Evolutionary conservation across 2,888 invertebrate genomes (phyloP).

Genomic region (Leucania comma): DNA sequence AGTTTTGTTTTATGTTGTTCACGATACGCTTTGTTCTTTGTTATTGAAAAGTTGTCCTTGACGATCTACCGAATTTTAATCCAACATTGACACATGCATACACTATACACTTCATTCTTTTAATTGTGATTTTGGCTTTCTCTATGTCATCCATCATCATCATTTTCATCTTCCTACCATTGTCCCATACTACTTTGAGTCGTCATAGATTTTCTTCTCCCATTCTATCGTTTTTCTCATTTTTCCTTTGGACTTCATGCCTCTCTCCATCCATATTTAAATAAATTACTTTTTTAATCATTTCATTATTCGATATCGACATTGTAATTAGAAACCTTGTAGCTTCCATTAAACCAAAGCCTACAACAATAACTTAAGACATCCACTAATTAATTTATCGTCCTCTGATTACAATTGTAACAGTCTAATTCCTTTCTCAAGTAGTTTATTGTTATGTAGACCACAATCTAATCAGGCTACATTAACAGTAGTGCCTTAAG

Average conservation of each 20-base stretch:
- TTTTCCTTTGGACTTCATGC: neutral
- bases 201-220: neutral
- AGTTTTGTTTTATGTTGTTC: conserved; percentile 30
- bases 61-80: neutral
- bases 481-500: conserved; percentile 47
- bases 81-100: no score
- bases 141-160: neutral
- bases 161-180: neutral
- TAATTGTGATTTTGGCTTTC: neutral
- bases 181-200: neutral
- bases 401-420: conserved; percentile 33
- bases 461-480: conserved; percentile 46
- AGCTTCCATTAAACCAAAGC: neutral
- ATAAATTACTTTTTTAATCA: neutral
- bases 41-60: conserved; percentile 14
- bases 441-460: conserved; percentile 43
- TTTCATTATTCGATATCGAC: neutral
- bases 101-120: neutral
- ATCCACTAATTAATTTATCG: conserved; percentile 43
- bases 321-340: neutral
- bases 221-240: neutral
- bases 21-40: conserved; percentile 10
- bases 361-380: conserved; percentile 11
- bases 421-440: conserved; percentile 33
- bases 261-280: neutral